phyloP scores from a whole-genome alignment of 1,140 invertebrate genomes.

The Bradysia coprophila region DNA sequence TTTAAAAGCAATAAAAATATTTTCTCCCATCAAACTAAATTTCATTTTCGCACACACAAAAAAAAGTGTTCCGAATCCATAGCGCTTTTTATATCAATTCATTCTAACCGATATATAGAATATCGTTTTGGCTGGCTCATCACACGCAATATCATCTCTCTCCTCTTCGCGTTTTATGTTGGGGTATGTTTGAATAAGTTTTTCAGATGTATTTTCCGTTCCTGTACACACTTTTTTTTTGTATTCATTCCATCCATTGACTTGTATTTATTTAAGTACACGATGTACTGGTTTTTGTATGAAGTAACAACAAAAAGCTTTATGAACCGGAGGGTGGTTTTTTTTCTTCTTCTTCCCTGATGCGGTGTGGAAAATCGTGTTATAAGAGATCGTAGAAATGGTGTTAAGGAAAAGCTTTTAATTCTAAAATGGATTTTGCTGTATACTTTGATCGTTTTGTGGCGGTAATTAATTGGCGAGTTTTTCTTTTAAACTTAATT shows the following conservation, averaged over 20 bases:
- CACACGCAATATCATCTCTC: no score
- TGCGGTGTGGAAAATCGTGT: background rate
- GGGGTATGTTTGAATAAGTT: no score
- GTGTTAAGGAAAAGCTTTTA: background rate
- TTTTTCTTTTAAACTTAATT: background rate
- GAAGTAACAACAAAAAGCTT: no score
- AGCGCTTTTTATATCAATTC: background rate
- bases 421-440: background rate
- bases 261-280: no score
- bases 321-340: no score
- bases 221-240: no score
- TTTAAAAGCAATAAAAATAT: background rate
- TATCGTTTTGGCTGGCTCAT: no score
- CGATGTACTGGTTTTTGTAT: no score
- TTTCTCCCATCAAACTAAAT: background rate
- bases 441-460: background rate
- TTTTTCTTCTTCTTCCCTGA: background rate
- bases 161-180: no score
- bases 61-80: no score
- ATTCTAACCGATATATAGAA: background rate
- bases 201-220: no score
- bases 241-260: no score
- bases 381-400: background rate
- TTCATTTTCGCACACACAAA: background rate
- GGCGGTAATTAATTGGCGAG: background rate